Conservation (phyloP, 2,797 vertebrate genomes). For the Poecile montanus region DNA sequence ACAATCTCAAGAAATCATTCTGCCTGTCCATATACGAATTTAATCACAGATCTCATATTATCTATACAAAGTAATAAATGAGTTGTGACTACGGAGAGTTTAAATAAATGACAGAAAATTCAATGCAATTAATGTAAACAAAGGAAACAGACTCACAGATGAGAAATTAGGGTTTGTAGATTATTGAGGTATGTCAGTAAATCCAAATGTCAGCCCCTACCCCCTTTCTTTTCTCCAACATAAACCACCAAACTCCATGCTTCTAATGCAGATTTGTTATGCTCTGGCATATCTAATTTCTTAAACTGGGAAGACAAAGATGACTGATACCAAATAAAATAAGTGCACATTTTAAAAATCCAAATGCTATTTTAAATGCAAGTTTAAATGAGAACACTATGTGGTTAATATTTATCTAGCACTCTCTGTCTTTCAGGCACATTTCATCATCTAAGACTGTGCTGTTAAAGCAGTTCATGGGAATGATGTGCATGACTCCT, state of each 20-base stretch:
- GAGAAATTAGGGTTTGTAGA: conserved; percentile 19
- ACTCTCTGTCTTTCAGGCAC: conserved; percentile 18
- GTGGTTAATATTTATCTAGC: conserved; percentile 27
- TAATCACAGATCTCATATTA: neutral
- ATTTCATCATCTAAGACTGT: neutral
- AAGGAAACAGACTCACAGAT: neutral
- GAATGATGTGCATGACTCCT: conserved; percentile 52
- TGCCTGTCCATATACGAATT: neutral
- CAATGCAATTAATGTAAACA: conserved; percentile 14
- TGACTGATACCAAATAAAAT: neutral
- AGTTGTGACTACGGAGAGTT: neutral
- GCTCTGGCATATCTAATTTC: conserved; percentile 31
- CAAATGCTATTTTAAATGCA: conserved; percentile 3
- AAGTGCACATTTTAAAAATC: conserved; percentile 9
- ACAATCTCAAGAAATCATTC: neutral
- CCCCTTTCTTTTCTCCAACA: neutral
- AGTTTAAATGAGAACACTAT: neutral
- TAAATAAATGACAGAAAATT: conserved; percentile 7
- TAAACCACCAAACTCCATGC: neutral
- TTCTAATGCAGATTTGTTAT: conserved; percentile 19
- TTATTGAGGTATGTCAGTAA: neutral
- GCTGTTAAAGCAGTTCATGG: conserved; percentile 33
- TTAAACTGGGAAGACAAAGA: conserved; percentile 35
- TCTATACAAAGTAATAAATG: neutral
- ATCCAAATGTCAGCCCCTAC: neutral